These are phyloP conservation scores for Sarcophaga variegata DNA, from an alignment of 2,888 invertebrate genomes.

Conservation along the genomic window DNA sequence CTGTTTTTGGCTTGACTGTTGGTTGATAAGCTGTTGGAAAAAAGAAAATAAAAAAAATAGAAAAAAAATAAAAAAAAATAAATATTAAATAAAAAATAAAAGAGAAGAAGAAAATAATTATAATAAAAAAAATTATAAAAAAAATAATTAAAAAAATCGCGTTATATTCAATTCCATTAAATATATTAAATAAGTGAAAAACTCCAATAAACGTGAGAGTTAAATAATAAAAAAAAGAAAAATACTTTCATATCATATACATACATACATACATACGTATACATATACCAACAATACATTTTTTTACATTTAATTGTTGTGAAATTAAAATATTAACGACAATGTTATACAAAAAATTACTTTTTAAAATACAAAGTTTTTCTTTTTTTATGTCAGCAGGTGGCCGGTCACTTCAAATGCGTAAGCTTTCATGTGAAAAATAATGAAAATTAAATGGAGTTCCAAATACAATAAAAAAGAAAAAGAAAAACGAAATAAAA, in stretches of 20 bases:
- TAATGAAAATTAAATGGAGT: background rate
- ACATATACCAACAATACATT: background rate
- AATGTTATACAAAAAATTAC: background rate
- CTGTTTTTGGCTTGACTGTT: background rate
- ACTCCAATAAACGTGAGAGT: constrained; percentile 33
- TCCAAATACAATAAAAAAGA: background rate
- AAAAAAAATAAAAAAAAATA: background rate
- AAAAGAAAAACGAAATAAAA: background rate
- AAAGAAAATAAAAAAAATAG: constrained; percentile 15
- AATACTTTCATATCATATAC: constrained; percentile 24
- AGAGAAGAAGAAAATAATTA: constrained; percentile 1
- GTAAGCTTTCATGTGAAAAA: background rate
- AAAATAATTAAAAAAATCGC: background rate
- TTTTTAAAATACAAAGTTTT: background rate
- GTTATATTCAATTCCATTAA: background rate
- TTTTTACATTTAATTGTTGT: background rate
- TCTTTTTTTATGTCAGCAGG: background rate
- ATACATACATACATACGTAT: background rate
- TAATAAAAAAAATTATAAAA: constrained; percentile 24
- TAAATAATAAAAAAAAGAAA: constrained; percentile 11
- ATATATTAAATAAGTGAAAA: constrained; percentile 14
- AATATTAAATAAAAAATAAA: constrained; percentile 20
- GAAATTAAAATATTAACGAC: background rate
- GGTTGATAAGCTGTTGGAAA: constrained; percentile 39
- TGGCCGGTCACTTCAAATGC: background rate